These are phyloP conservation scores for Ectemnius continuus DNA, from an alignment of 2,888 invertebrate genomes.

Conservation along the genomic window DNA sequence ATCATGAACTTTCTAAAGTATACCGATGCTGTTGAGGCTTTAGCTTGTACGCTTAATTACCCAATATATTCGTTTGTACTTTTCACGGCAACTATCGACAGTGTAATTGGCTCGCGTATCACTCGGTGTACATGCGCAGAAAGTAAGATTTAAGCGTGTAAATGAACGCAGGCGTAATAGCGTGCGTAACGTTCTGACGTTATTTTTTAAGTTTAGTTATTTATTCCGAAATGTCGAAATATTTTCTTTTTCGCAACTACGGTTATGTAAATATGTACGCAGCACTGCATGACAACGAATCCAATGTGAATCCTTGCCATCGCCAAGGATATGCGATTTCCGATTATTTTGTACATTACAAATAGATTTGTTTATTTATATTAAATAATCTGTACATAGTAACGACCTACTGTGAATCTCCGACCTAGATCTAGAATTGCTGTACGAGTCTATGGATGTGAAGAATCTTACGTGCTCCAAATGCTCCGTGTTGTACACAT, in stretches of 20 bases:
- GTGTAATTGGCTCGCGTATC: neutral
- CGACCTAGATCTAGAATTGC: conserved; percentile 22
- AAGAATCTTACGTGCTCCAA: conserved; percentile 8
- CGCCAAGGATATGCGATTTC: conserved; percentile 29
- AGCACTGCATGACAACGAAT: conserved; percentile 60
- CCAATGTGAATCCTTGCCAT: conserved; percentile 31
- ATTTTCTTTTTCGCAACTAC: conserved; percentile 32
- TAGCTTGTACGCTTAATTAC: conserved; percentile 40
- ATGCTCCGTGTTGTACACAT: conserved; percentile 13
- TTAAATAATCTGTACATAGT: conserved; percentile 72
- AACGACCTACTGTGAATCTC: conserved; percentile 40
- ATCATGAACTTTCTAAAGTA: conserved; percentile 26
- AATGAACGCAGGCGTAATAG: neutral
- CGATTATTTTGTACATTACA: conserved; percentile 71
- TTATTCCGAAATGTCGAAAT: conserved; percentile 43
- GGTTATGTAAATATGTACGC: conserved; percentile 57
- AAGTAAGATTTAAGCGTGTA: neutral
- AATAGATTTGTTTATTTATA: conserved; percentile 71
- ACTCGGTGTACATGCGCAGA: neutral
- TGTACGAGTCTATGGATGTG: conserved; percentile 21
- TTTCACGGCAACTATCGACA: conserved; percentile 9
- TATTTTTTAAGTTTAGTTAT: conserved; percentile 32
- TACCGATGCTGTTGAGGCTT: conserved; percentile 44
- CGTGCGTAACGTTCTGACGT: neutral
- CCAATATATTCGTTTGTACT: conserved; percentile 12